phyloP scores from a whole-genome alignment of 2,888 invertebrate genomes.

The Caenorhabditis afra region DNA sequence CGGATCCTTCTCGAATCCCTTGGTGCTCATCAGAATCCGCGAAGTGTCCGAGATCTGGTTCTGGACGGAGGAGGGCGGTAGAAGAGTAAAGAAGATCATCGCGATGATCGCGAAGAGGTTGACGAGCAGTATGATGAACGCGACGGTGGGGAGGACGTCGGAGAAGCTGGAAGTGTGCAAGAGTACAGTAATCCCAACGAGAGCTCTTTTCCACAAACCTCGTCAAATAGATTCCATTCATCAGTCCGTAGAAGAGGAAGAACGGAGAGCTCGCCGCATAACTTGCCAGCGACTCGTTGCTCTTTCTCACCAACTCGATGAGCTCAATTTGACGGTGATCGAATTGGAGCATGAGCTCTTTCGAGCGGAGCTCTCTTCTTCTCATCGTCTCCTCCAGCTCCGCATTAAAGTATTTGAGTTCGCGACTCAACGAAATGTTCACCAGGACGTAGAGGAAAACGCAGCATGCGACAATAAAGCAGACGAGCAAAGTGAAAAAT shows the following conservation, averaged over 20 bases:
- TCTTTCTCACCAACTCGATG: conserved; percentile 5
- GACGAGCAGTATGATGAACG: not conserved
- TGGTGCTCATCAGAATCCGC: conserved; percentile 7
- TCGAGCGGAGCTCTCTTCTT: not conserved
- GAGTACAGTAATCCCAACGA: no score
- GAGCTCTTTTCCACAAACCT: no score
- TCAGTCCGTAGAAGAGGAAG: conserved; percentile 5
- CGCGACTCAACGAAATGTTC: conserved; percentile 8
- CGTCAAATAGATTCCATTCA: conserved; percentile 8
- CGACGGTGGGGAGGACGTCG: not conserved
- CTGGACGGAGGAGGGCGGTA: conserved; percentile 7
- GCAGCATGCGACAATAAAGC: not conserved
- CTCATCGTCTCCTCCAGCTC: conserved; percentile 1
- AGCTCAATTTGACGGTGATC: conserved; percentile 18
- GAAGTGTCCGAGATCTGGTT: conserved; percentile 16
- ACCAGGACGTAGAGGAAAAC: conserved; percentile 6
- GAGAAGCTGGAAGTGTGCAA: conserved; percentile 1
- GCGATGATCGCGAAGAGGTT: conserved; percentile 7
- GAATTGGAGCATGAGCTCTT: conserved; percentile 1
- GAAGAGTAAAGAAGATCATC: conserved; percentile 16
- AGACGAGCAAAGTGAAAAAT: conserved; percentile 9
- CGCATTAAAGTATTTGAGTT: conserved; percentile 18
- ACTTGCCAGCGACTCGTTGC: conserved; percentile 9
- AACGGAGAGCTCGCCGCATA: conserved; percentile 14
- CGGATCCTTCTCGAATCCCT: conserved; percentile 16